Conservation (phyloP, 2,113 vertebrate species). For the Sturnira hondurensis region DNA sequence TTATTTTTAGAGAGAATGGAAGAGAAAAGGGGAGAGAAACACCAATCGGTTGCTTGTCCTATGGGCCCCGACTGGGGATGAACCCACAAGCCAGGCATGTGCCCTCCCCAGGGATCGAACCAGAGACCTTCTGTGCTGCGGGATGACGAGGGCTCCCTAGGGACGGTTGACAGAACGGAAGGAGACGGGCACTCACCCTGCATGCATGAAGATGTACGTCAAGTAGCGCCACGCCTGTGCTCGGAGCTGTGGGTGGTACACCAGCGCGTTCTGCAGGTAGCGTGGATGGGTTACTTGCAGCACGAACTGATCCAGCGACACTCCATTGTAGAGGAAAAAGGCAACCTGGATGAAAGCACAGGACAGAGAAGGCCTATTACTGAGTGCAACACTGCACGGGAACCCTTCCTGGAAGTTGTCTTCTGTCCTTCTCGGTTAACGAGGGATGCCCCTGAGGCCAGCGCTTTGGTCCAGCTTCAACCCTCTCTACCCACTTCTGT, state of each 20-base stretch:
- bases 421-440: not conserved
- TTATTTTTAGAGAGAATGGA: no score
- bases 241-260: conserved; percentile 95
- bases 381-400: not conserved
- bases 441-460: not conserved
- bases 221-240: conserved; percentile 95
- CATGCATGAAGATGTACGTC: conserved; percentile 98
- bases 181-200: conserved; percentile 87
- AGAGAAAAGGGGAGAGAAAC: no score
- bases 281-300: conserved; percentile 94
- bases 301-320: conserved; percentile 91
- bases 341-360: conserved; percentile 83
- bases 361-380: not conserved
- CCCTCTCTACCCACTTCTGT: not conserved
- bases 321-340: conserved; percentile 94
- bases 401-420: not conserved
- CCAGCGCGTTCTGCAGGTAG: conserved; percentile 91
- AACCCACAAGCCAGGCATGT: no score
- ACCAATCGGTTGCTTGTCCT: no score
- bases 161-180: not conserved
- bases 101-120: no score
- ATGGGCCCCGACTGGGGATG: no score
- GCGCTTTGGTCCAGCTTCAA: not conserved
- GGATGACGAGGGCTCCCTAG: not conserved
- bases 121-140: no score